Percentiles rank a stretch among this genome's conserved stretches.
These are phyloP conservation scores for Elachura formosa DNA, from an alignment of 2,113 vertebrate genomes.

Conservation along the genomic window DNA sequence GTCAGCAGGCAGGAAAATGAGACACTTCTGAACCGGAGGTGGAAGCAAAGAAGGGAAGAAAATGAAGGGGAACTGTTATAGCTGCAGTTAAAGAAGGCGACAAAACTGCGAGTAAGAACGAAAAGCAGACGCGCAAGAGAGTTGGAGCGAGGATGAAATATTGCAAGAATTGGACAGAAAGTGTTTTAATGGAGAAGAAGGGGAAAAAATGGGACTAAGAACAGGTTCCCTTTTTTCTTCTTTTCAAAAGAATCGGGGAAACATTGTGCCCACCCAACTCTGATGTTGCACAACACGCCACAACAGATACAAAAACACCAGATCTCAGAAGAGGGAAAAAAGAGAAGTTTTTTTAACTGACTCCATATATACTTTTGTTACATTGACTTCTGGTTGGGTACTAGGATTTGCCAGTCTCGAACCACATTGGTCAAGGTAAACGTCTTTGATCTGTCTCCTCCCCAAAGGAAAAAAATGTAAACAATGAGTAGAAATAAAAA, in stretches of 20 bases:
- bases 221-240: neutral
- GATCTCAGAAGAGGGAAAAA: too few species aligned
- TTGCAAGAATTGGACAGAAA: neutral
- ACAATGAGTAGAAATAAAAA: too few species aligned
- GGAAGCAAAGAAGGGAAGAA: neutral
- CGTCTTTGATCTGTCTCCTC: too few species aligned
- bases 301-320: too few species aligned
- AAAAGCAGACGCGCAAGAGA: neutral
- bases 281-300: too few species aligned
- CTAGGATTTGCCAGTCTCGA: too few species aligned
- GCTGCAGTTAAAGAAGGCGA: neutral
- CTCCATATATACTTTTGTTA: too few species aligned
- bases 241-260: neutral
- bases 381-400: too few species aligned
- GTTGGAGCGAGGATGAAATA: neutral
- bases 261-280: neutral
- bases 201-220: neutral
- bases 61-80: neutral
- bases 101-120: neutral
- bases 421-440: too few species aligned
- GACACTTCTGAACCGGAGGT: neutral
- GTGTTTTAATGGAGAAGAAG: neutral
- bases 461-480: too few species aligned
- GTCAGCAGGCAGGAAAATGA: neutral
- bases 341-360: too few species aligned